Percentiles rank a stretch among this genome's conserved stretches.
These are phyloP conservation scores for Lophochroa leadbeateri DNA, from an alignment of 2,113 vertebrate genomes.

Conservation along the genomic window DNA sequence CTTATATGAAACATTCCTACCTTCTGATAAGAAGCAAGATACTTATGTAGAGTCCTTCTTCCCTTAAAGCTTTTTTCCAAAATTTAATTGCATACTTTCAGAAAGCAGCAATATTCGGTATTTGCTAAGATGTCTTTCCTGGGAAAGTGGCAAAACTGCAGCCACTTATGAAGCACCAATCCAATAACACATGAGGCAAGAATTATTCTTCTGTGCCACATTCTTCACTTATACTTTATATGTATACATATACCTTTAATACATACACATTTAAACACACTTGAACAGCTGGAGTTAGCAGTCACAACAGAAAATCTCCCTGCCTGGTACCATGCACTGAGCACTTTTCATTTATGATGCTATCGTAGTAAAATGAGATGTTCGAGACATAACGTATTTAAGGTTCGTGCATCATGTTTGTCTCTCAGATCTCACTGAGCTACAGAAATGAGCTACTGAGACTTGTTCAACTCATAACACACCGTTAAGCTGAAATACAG, in stretches of 20 bases:
- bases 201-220: neutral
- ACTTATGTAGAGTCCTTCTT: neutral
- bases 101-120: neutral
- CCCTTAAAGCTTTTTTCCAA: neutral
- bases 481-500: neutral
- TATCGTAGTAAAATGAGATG: neutral
- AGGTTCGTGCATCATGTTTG: neutral
- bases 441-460: neutral
- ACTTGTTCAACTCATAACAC: neutral
- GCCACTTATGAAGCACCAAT: neutral
- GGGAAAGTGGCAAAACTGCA: neutral
- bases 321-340: neutral
- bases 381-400: accelerated
- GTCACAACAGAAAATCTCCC: neutral
- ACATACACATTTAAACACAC: accelerated
- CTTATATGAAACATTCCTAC: neutral
- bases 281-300: neutral
- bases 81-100: neutral
- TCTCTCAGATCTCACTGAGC: neutral
- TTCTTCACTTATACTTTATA: neutral
- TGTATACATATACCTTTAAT: neutral
- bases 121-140: neutral
- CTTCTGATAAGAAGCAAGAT: neutral
- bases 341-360: neutral
- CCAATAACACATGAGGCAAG: neutral